Evolutionary conservation across 2,797 vertebrate genomes (phyloP), one percentile per base, ranked within the genome.

Genomic region (Channa striata): DNA sequence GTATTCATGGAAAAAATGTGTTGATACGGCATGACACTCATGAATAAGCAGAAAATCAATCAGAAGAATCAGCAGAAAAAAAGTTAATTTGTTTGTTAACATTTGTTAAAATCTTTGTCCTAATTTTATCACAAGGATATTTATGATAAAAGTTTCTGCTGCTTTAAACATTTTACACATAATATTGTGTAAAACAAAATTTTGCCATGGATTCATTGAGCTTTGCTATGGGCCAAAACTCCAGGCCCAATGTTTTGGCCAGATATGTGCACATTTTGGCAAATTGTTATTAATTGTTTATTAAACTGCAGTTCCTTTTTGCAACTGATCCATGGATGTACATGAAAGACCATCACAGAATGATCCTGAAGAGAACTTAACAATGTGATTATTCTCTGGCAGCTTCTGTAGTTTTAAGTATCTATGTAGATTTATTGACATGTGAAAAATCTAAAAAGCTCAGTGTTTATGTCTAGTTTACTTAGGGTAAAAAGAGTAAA

Each of bases 401-500:
- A 44, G 13, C 8, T 52, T 52, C 17, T 54, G 7, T 12, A 46
- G 19, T 10, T 21, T 16, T 8, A 49, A 20, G 39, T 4, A 13
- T 6, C 16, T 25, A 9, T 6, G 20, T 2, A 4, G 13, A 49
- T 57, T 9, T 36, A 34, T n/a, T 5, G 20, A 37, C 1, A 25
- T 17, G 11, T 39, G 37, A 9, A 37, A 30, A 25, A 23, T 14
- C 13, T 10, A 5, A 33, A 59, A 37, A 46, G 30, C 12, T 4
- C 6, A 14, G 25, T 7, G 63, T 51, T 39, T 33, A 19, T 30
- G 13, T 37, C 37, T 33, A 10, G 13, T 63, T 42, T 23, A 43
- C 47, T 60, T 16, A 13, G 13, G 25, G 30, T 53, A 58, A 74
- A 59, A 13, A 68, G 16, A n/a, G 37, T 67, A 19, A 67, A 77